phyloP scores from a whole-genome alignment of 2,113 vertebrate genomes.

The Amphiprion ocellaris region DNA sequence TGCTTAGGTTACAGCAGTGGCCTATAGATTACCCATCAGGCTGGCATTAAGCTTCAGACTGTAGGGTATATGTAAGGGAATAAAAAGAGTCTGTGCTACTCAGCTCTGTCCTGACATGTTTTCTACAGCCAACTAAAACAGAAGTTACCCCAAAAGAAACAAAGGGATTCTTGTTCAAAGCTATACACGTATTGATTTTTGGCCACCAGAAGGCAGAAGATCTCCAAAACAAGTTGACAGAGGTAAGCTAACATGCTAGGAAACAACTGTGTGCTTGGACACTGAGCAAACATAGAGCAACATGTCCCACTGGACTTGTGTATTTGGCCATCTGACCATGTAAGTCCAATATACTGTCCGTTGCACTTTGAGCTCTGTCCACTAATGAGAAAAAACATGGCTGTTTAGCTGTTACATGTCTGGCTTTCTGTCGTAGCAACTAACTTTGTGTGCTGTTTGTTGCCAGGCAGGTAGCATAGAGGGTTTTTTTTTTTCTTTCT shows the following conservation, averaged over 20 bases:
- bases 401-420: not conserved
- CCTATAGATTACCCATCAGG: conserved; percentile 48
- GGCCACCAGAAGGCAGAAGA: conserved; percentile 13
- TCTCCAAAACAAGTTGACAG: not conserved
- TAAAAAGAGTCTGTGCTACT: not conserved
- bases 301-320: not conserved
- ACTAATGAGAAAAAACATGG: not conserved
- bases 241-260: not conserved
- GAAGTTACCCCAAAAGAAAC: conserved; percentile 4
- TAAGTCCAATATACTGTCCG: not conserved
- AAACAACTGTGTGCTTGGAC: not conserved
- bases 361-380: not conserved
- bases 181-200: not conserved
- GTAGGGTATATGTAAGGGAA: not conserved
- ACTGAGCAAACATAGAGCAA: not conserved
- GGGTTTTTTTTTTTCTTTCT: not conserved
- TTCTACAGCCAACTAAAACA: conserved; percentile 23
- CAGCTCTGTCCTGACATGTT: conserved; percentile 19
- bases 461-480: not conserved
- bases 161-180: conserved; percentile 3
- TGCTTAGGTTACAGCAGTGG: conserved; percentile 30
- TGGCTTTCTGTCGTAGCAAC: not conserved
- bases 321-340: not conserved
- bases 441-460: not conserved
- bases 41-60: conserved; percentile 46